Percentiles rank a stretch among this genome's conserved stretches.
Conservation (phyloP, 2,797 vertebrate genomes). For the Echeneis naucrates region DNA sequence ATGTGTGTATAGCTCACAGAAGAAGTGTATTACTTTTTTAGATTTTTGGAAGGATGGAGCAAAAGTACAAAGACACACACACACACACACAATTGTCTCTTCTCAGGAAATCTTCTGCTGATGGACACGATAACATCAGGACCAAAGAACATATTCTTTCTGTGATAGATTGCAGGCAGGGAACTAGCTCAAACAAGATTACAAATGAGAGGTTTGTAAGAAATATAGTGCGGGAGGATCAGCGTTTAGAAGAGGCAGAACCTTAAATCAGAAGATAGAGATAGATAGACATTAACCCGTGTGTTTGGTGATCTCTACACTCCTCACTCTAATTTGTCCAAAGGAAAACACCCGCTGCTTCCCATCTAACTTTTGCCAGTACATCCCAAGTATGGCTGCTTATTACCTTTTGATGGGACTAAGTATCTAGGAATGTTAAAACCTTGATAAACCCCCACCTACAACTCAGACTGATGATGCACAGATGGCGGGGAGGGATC, state of each 20-base stretch:
- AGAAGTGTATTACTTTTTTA: background rate
- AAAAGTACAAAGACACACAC: conserved; percentile 21
- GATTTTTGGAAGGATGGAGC: background rate
- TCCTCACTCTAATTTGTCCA: conserved; percentile 44
- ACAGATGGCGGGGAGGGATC: too few species aligned
- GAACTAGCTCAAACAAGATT: conserved; percentile 73
- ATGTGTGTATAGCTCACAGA: background rate
- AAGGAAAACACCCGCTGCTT: conserved; percentile 24
- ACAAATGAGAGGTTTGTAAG: conserved; percentile 44
- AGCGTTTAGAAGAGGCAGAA: conserved; percentile 19
- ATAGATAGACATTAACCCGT: conserved; percentile 45
- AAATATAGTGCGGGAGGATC: conserved; percentile 26
- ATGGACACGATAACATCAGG: conserved; percentile 74
- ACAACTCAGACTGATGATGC: too few species aligned
- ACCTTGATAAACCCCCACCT: too few species aligned
- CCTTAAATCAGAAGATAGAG: conserved; percentile 22
- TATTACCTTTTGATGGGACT: too few species aligned
- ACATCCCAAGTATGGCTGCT: too few species aligned
- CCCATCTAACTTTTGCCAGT: conserved; percentile 6
- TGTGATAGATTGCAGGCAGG: conserved; percentile 71
- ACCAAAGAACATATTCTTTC: conserved; percentile 52
- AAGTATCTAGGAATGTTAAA: too few species aligned
- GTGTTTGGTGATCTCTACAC: conserved; percentile 43
- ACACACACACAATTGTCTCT: conserved; percentile 44
- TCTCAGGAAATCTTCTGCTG: conserved; percentile 70